phyloP scores from a whole-genome alignment of 2,113 vertebrate genomes.

The Amia ocellicauda region DNA sequence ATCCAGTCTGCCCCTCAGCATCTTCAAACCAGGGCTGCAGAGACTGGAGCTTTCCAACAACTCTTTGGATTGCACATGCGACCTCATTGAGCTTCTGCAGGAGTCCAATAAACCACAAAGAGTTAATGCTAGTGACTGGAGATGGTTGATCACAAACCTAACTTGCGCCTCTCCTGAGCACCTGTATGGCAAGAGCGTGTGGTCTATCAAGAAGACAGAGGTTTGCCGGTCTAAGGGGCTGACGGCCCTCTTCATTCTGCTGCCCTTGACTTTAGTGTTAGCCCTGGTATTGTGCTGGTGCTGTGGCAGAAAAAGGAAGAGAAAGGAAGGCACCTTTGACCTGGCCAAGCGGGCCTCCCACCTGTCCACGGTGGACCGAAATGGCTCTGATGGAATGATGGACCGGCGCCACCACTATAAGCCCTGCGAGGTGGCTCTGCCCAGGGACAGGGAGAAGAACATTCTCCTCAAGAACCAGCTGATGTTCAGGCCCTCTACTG shows the following conservation, averaged over 20 bases:
- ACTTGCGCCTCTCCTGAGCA: slow-evolving; percentile 62
- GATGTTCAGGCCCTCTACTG: slow-evolving; percentile 55
- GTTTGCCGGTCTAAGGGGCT: slow-evolving; percentile 64
- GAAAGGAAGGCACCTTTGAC: slow-evolving; percentile 52
- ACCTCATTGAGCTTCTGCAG: slow-evolving; percentile 53
- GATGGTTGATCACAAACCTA: slow-evolving; percentile 46
- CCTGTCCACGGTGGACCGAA: slow-evolving; percentile 27
- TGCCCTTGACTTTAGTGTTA: slow-evolving; percentile 67
- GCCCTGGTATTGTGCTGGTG: slow-evolving; percentile 69
- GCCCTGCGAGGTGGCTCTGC: slow-evolving; percentile 13
- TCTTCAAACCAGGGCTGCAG: slow-evolving; percentile 57
- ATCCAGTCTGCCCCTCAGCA: slow-evolving; percentile 50
- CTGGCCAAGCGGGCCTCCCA: slow-evolving; percentile 43
- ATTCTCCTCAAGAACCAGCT: slow-evolving; percentile 64
- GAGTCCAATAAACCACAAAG: background rate
- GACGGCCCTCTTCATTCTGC: slow-evolving; percentile 73
- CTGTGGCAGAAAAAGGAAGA: slow-evolving; percentile 67
- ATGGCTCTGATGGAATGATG: slow-evolving; percentile 12
- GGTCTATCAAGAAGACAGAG: slow-evolving; percentile 46
- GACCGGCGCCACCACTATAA: slow-evolving; percentile 49
- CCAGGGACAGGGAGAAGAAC: slow-evolving; percentile 34
- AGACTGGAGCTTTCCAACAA: slow-evolving; percentile 70
- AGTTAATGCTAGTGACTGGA: slow-evolving; percentile 40
- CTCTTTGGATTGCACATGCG: slow-evolving; percentile 76
- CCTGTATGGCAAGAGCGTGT: slow-evolving; percentile 43